Evolutionary conservation across 2,113 vertebrate species (phyloP).

Genomic region (Puma concolor): DNA sequence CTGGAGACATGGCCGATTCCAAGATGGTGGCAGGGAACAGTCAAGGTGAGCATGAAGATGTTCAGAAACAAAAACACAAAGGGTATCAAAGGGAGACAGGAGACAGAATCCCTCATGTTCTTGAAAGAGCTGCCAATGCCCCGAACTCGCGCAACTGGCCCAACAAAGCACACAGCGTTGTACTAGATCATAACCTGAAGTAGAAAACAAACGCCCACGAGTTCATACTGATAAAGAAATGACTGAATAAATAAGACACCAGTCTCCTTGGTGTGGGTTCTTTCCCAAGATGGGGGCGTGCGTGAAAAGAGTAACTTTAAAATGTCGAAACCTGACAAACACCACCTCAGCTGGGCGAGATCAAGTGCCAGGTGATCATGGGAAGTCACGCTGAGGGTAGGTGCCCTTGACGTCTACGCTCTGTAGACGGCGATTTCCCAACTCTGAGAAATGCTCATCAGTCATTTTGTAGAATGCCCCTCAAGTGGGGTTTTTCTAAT

Average conservation of each 20-base stretch:
- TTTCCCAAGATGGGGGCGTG: neutral
- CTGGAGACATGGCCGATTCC: neutral
- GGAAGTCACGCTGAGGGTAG: fast-evolving
- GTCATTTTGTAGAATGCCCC: neutral
- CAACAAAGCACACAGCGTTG: neutral
- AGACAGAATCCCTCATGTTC: neutral
- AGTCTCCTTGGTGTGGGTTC: neutral
- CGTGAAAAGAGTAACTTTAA: neutral
- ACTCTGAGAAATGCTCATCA: neutral
- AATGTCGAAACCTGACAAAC: neutral
- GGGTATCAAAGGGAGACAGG: neutral
- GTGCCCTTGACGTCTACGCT: neutral
- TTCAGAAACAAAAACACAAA: neutral
- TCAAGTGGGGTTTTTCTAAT: neutral
- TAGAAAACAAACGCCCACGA: neutral
- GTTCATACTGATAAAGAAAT: neutral
- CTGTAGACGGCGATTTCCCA: neutral
- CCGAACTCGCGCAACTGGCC: neutral
- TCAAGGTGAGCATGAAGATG: neutral
- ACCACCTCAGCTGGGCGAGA: neutral
- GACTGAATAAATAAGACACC: neutral
- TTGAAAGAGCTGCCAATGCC: neutral
- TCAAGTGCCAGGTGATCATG: neutral
- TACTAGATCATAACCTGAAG: neutral
- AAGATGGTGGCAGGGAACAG: neutral